A percentile compares a stretch with the other conserved stretches of the same genome.
Conservation (phyloP, 2,888 invertebrate species). For the Gastracanthus pulcherrimus region DNA sequence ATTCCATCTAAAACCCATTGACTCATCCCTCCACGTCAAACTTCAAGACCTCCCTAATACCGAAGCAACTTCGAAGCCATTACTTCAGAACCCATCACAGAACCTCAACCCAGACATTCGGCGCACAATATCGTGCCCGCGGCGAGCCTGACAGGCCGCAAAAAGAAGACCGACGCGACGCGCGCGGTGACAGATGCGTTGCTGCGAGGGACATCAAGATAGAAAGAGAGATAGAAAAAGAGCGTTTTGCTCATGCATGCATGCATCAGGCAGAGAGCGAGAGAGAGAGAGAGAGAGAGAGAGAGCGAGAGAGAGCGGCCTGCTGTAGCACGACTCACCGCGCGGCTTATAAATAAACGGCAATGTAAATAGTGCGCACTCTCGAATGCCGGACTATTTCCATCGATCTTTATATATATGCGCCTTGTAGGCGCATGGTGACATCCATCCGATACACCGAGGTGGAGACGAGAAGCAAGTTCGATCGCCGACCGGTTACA, state of each 20-base stretch:
- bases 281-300: too few relatives aligned
- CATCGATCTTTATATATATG: slow-evolving; percentile 68
- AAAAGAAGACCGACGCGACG: not conserved
- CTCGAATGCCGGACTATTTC: slow-evolving; percentile 75
- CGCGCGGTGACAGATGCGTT: not conserved
- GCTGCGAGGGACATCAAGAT: too few relatives aligned
- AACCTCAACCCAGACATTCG: too few relatives aligned
- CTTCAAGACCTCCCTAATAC: too few relatives aligned
- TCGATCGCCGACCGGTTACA: too few relatives aligned
- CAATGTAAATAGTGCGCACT: slow-evolving; percentile 75
- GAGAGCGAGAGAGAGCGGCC: slow-evolving; percentile 18
- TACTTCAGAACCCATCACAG: too few relatives aligned
- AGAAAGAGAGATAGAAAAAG: slow-evolving; percentile 7
- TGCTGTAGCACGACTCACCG: slow-evolving; percentile 70
- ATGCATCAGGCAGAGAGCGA: too few relatives aligned
- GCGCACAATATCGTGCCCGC: too few relatives aligned
- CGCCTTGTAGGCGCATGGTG: slow-evolving; percentile 24
- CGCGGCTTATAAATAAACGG: slow-evolving; percentile 75
- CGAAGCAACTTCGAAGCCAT: too few relatives aligned
- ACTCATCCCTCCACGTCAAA: too few relatives aligned
- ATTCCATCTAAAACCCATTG: too few relatives aligned
- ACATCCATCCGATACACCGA: slow-evolving; percentile 38
- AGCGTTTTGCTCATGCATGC: slow-evolving; percentile 66
- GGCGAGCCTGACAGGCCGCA: not conserved
- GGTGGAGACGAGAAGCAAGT: slow-evolving; percentile 32